Base-by-base conservation (phyloP, 2,888 invertebrate genomes). In the Erynnis tages region DNA sequence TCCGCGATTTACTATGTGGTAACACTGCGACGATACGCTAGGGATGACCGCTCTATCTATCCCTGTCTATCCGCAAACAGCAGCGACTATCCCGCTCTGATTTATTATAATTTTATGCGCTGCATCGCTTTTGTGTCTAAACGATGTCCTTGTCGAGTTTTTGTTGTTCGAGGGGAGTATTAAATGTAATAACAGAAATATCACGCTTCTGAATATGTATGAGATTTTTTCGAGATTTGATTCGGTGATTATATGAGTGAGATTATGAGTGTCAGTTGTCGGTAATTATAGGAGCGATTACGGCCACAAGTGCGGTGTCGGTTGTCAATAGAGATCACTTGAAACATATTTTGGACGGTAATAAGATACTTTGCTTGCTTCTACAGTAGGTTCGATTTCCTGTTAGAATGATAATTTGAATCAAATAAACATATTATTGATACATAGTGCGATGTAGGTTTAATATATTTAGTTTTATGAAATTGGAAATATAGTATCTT, bases 71-170 rank as follows among this genome's bases (percentile, higher is more conserved):
- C 53, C 17, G 11, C 43, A 10, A 35, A 40, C 52, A 55, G 27
- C 45, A 50, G 54, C 52, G 29, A 44, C 56, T 43, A 32, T 76
- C 74, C 64, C 73, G 53, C 67, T 79, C 76, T 70, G 71, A 79
- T 88, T 87, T 88, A 88, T 88, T 85, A 85, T 88, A 86, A 88
- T 88, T 85, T 87, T 87, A 88, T 88, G 82, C 87, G 76, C 56
- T 62, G 61, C 57, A 49, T 67, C 65, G 69, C 82, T 75, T 76
- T 88, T 88, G 85, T 86, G 70, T 69, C 57, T 88, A 88, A 88
- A 87, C 82, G 83, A 71, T 75, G 78, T 79, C 71, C 80, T 82
- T 77, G 75, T 75, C 63, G 72, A 65, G 70, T 73, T 76, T 75
- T 73, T 76, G 79, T 77, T 76, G 74, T 73, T 69, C 59, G 71